Conservation (phyloP, 2,797 vertebrate genomes). For the Gambusia yucatana region DNA sequence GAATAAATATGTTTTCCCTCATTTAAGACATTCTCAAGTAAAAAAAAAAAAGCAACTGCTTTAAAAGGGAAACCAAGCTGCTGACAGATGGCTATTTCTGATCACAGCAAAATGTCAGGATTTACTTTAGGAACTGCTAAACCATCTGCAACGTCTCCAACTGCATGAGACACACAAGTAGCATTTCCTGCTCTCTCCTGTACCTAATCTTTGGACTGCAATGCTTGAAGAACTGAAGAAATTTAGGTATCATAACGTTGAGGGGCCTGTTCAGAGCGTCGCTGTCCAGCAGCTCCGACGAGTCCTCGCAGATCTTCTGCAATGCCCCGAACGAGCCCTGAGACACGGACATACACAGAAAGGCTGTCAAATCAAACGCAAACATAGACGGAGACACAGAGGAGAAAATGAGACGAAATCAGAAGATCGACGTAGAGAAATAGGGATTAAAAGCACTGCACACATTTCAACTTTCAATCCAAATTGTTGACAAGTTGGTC, state of each 20-base stretch:
- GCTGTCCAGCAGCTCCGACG: conserved; percentile 93
- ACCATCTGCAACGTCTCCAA: neutral
- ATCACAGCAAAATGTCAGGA: neutral
- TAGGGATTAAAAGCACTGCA: conserved; percentile 1
- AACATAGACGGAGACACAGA: conserved; percentile 64
- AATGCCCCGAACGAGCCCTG: conserved; percentile 95
- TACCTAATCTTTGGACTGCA: conserved; percentile 96
- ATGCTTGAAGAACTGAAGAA: conserved; percentile 97
- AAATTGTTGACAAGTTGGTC: neutral
- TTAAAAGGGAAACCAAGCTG: neutral
- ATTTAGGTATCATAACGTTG: conserved; percentile 97
- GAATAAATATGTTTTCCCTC: neutral
- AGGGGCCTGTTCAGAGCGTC: conserved; percentile 93
- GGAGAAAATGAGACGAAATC: conserved; percentile 64
- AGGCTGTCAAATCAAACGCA: conserved; percentile 75
- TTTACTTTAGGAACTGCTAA: neutral
- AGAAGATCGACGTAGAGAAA: conserved; percentile 51
- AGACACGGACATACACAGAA: conserved; percentile 72
- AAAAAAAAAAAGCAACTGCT: neutral
- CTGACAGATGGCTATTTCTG: neutral
- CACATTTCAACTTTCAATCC: neutral
- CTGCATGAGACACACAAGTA: neutral
- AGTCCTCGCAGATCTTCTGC: conserved; percentile 97
- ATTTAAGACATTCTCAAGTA: neutral
- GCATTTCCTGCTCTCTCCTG: neutral